Percentiles rank a stretch among this genome's conserved stretches.
Conservation (phyloP, 2,888 invertebrate species). For the Melitaea athalia region DNA sequence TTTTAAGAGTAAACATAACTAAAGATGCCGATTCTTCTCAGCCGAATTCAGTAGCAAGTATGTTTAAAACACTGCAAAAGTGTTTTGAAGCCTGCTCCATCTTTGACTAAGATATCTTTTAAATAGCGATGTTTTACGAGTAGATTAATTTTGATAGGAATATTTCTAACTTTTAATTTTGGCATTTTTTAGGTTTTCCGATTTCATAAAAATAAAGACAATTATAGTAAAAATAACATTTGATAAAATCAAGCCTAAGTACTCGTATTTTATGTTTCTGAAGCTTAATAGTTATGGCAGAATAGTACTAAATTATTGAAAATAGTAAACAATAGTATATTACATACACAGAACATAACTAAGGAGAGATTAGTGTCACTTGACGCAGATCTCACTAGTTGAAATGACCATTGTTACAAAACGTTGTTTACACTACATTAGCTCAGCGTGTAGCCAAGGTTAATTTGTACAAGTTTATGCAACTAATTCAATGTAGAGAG, state of each 20-base stretch:
- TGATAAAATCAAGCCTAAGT: not conserved
- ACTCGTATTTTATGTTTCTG: not conserved
- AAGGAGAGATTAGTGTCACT: constrained; percentile 20
- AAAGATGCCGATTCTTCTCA: too few relatives aligned
- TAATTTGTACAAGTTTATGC: constrained; percentile 15
- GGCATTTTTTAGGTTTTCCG: too few relatives aligned
- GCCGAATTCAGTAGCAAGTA: too few relatives aligned
- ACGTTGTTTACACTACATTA: not conserved
- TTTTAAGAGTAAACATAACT: too few relatives aligned
- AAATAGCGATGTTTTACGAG: too few relatives aligned
- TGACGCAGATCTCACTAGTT: not conserved
- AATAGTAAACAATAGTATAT: not conserved
- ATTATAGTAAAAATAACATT: not conserved
- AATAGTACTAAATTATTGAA: not conserved
- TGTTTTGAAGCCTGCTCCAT: not conserved
- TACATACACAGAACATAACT: constrained; percentile 2
- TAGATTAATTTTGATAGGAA: too few relatives aligned
- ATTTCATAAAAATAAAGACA: constrained; percentile 3
- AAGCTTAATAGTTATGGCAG: not conserved
- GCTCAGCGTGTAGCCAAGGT: not conserved
- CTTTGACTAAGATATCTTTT: not conserved
- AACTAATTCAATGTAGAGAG: constrained; percentile 14
- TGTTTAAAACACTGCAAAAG: too few relatives aligned
- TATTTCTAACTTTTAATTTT: not conserved
- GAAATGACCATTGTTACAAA: not conserved